Percentiles rank a stretch among this genome's conserved stretches.
These are phyloP conservation scores for Motacilla alba DNA, from an alignment of 2,113 vertebrate species.

Conservation along the genomic window DNA sequence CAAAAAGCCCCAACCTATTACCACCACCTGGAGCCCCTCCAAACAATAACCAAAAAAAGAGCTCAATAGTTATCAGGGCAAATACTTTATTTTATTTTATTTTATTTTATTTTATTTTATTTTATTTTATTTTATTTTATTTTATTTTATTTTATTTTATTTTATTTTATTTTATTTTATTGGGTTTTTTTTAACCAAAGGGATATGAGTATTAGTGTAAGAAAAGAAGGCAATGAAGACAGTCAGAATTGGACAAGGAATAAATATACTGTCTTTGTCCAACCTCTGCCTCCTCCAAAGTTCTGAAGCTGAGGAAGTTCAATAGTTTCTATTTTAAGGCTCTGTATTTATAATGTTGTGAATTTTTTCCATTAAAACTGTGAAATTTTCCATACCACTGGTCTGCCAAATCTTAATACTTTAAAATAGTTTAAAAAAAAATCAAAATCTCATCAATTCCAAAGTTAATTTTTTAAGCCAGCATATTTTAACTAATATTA, in stretches of 20 bases:
- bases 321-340: background rate
- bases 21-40: rapidly evolving
- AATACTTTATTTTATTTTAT: background rate
- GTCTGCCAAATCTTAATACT: background rate
- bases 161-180: background rate
- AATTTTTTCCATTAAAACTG: background rate
- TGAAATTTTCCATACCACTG: background rate
- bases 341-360: background rate
- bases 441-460: background rate
- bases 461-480: background rate
- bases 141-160: background rate
- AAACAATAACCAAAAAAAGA: background rate
- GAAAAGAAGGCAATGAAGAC: background rate
- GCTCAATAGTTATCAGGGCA: background rate
- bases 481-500: background rate
- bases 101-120: too few species aligned
- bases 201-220: background rate
- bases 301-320: background rate
- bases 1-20: rapidly evolving
- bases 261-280: background rate
- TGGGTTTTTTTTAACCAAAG: background rate
- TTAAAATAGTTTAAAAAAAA: background rate
- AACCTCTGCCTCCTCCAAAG: background rate
- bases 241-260: background rate
- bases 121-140: background rate